Evolutionary conservation across 2,113 vertebrate species (phyloP), one percentile per base, ranked within the genome.

Genomic region (Mesembrinibis cayennensis): DNA sequence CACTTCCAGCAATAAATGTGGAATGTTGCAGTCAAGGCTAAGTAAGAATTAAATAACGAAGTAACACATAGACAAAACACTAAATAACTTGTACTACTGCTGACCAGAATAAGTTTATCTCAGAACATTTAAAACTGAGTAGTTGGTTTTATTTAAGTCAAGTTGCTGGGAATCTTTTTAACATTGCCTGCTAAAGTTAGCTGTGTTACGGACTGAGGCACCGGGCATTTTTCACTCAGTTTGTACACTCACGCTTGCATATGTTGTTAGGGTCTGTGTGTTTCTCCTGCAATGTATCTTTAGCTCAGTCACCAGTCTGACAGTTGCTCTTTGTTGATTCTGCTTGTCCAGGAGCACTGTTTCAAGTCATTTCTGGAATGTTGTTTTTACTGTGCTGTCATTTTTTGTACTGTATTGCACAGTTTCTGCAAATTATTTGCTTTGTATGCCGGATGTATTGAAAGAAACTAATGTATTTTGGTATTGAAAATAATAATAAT

Each of bases 21-120:
- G 98, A 67, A 97, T 95, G 76, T 79, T 99, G 61, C 98, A 98
- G 88, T 99, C 99, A 79, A 98, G 99, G 87, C 97, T 99, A 97
- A 98, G 99, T 96, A 96, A 18, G 93, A 94, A 78, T 87, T 59
- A 82, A 87, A 78, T 78, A 73, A 63, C 3, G 1, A 78, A 81
- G 65, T 67, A 52, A 11, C 8, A 4, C 3, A 13, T 36, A 55
- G 5, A 67, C 20, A n/a, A 82, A 90, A 56, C 17, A 20, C 16
- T 67, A 87, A 88, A 38, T 73, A 91, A 92, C 56, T 77, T 80
- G 30, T 79, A 45, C 26, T 52, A 10, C 27, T 58, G 27, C 66
- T 93, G 87, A 14, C 73, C 47, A 84, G 44, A 73, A 47, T n/a
- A 52, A 78, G 25, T 65, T 95, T 78, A 52, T 66, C 74, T 82